These are phyloP conservation scores for Athene noctua DNA, from an alignment of 2,113 vertebrate species.

Conservation along the genomic window DNA sequence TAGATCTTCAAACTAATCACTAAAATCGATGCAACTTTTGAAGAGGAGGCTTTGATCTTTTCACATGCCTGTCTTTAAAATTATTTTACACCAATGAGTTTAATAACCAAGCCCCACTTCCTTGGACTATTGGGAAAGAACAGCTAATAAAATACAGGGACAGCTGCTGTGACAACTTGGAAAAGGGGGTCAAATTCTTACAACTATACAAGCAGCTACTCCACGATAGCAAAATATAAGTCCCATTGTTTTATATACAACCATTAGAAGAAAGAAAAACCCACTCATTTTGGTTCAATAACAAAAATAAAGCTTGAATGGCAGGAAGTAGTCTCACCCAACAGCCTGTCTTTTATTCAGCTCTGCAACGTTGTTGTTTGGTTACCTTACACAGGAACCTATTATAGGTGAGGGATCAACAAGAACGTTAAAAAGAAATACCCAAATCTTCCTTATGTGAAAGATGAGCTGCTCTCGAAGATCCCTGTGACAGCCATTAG, in stretches of 20 bases:
- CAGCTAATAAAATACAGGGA: constrained; percentile 25
- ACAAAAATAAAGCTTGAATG: constrained; percentile 52
- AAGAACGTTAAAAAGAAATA: background rate
- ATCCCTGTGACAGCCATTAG: background rate
- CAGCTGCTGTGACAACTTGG: constrained; percentile 35
- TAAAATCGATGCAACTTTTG: background rate
- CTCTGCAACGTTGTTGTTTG: background rate
- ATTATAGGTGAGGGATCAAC: background rate
- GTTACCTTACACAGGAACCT: background rate
- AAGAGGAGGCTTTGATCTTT: constrained; percentile 41
- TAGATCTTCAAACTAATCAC: background rate
- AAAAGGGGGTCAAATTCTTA: constrained; percentile 33
- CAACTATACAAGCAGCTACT: constrained; percentile 50
- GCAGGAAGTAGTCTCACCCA: constrained; percentile 26
- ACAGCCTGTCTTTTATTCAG: background rate
- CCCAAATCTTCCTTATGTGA: background rate
- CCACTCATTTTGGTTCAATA: constrained; percentile 39
- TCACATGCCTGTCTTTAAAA: background rate
- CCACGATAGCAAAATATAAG: constrained; percentile 42
- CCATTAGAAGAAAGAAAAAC: constrained; percentile 9
- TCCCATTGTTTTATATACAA: constrained; percentile 38
- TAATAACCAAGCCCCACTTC: background rate
- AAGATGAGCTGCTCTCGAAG: background rate
- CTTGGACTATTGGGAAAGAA: constrained; percentile 10
- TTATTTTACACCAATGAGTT: constrained; percentile 9